Percentiles rank a stretch among this genome's conserved stretches.
Evolutionary conservation across 2,797 vertebrate species (phyloP).

Genomic region (Podargus strigoides): DNA sequence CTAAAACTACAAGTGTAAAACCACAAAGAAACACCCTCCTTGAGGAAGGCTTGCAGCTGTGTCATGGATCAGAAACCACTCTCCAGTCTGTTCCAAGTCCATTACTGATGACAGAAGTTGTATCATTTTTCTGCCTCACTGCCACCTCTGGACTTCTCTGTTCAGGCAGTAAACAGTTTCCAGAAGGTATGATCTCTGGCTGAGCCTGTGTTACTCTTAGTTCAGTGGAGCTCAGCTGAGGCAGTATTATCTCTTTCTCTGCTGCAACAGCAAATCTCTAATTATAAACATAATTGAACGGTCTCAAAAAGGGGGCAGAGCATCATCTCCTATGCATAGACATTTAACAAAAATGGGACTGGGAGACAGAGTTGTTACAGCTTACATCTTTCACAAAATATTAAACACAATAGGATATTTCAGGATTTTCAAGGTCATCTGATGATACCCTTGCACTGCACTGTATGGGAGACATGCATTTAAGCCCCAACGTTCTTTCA

Average conservation of each 20-base stretch:
- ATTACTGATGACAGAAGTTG: background rate
- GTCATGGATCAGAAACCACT: background rate
- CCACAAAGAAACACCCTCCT: background rate
- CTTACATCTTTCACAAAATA: background rate
- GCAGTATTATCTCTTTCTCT: background rate
- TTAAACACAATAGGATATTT: background rate
- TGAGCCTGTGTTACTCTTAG: background rate
- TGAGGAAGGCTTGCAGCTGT: background rate
- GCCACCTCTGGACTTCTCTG: background rate
- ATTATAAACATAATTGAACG: conserved; percentile 48
- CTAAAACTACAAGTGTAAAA: background rate
- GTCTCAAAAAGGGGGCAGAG: background rate
- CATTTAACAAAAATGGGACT: conserved; percentile 3
- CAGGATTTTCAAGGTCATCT: background rate
- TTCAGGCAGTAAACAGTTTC: background rate
- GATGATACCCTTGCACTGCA: background rate
- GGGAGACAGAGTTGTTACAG: background rate
- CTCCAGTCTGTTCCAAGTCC: background rate
- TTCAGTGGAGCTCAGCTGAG: background rate
- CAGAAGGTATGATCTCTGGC: background rate
- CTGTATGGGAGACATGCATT: background rate
- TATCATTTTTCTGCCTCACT: conserved; percentile 3
- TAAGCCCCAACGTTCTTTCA: background rate
- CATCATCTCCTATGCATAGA: background rate
- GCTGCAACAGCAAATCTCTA: conserved; percentile 34